Evolutionary conservation across 2,797 vertebrate genomes (phyloP).

Genomic region (Trachurus trachurus): DNA sequence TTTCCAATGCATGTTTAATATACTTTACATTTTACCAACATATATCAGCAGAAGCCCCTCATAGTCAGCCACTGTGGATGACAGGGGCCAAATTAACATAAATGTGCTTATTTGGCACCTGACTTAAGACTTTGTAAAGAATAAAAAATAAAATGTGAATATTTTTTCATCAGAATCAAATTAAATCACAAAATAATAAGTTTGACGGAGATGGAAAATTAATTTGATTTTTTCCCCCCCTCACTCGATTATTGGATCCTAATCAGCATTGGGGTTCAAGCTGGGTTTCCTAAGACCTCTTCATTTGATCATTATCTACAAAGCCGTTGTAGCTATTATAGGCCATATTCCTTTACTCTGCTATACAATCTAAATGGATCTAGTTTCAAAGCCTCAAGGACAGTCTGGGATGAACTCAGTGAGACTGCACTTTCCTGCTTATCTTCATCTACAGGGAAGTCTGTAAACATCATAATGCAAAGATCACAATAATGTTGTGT

Average conservation of each 20-base stretch:
- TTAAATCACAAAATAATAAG: constrained; percentile 33
- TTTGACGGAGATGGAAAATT: constrained; percentile 49
- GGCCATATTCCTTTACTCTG: constrained; percentile 80
- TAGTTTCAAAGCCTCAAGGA: constrained; percentile 85
- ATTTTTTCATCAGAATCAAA: constrained; percentile 34
- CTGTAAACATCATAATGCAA: constrained; percentile 72
- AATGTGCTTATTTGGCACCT: background rate
- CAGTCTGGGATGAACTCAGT: constrained; percentile 71
- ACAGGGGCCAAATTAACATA: no score
- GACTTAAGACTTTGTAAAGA: background rate
- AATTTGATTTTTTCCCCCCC: constrained; percentile 45
- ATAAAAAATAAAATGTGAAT: background rate
- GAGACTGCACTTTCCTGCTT: constrained; percentile 71
- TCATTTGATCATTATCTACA: constrained; percentile 86
- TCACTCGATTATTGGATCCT: constrained; percentile 81
- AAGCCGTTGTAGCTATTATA: constrained; percentile 82
- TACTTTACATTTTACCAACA: no score
- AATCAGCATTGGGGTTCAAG: constrained; percentile 83
- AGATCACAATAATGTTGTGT: constrained; percentile 46
- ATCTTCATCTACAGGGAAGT: constrained; percentile 69
- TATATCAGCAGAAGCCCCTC: no score
- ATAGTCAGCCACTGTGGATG: no score
- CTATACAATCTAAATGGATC: constrained; percentile 85
- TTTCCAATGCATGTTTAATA: no score
- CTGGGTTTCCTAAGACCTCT: constrained; percentile 85